A percentile compares a stretch with the other conserved stretches of the same genome.
phyloP scores from a whole-genome alignment of 1,140 invertebrate species.

The Manduca sexta region DNA sequence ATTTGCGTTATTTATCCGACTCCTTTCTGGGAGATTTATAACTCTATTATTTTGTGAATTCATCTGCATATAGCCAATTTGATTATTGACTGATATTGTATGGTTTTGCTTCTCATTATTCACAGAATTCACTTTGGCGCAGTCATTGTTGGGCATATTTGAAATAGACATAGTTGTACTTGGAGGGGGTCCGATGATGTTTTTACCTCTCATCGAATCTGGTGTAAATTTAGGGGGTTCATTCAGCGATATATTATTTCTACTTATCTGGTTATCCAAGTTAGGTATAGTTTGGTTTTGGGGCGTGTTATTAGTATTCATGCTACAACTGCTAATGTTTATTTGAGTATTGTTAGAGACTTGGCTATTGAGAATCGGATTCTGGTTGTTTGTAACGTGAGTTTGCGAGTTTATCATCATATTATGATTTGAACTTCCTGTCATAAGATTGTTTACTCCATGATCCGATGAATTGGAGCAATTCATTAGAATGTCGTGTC shows the following conservation, averaged over 20 bases:
- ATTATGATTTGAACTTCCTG: constrained; percentile 40
- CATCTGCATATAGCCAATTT: constrained; percentile 69
- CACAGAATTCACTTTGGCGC: constrained; percentile 58
- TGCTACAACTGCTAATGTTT: constrained; percentile 57
- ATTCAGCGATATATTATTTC: constrained; percentile 41
- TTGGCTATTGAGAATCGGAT: constrained; percentile 41
- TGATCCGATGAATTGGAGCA: constrained; percentile 55
- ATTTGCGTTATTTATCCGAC: constrained; percentile 49
- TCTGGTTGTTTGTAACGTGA: constrained; percentile 42
- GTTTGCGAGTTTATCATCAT: constrained; percentile 60
- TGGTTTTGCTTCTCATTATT: constrained; percentile 58
- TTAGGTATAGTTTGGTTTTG: constrained; percentile 40
- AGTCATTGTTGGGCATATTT: constrained; percentile 49
- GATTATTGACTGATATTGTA: constrained; percentile 61
- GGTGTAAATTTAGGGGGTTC: constrained; percentile 54
- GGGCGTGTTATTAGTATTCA: constrained; percentile 33
- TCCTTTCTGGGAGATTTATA: constrained; percentile 65
- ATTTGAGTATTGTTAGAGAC: constrained; percentile 50
- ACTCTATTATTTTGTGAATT: constrained; percentile 63
- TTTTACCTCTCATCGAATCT: constrained; percentile 53
- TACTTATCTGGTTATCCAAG: constrained; percentile 52
- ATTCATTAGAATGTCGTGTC: constrained; percentile 61
- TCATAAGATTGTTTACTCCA: constrained; percentile 45
- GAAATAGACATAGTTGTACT: constrained; percentile 41
- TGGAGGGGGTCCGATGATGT: constrained; percentile 46